Evolutionary conservation across 2,797 vertebrate genomes (phyloP), one percentile per base, ranked within the genome.

Genomic region (Podarcis lilfordi): DNA sequence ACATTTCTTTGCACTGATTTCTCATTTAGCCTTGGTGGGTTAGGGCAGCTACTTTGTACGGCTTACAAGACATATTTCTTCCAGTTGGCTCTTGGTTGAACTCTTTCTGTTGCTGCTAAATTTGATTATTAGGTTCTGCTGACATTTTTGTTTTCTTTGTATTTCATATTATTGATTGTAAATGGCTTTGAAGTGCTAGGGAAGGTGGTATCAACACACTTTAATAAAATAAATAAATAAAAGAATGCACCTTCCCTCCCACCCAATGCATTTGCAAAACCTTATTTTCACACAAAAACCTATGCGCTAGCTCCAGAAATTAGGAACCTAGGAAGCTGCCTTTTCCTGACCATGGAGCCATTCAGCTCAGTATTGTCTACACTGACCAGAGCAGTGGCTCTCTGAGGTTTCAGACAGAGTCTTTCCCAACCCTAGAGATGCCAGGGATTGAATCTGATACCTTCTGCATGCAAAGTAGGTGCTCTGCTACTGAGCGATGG

Each of bases 1-100:
- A 61, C 85, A 40, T 43, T 76, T 81, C 89, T 93, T 91, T 83
- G 8, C 59, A 13, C 4, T 6, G 0, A 17, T 15, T 74, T 92
- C 75, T 79, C 79, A 50, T 86, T 75, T 72, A 8, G 23, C 23
- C 10, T 69, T 25, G 17, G 7, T 50, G n/a, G 64, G 10, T n/a
- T 68, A 8, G 29, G 17, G 35, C n/a, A 78, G 7, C 2, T 71
- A 35, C 10, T 32, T 72, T 50, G 32, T 23, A 71, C 50, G 19
- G 66, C 29, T 27, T 80, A 35, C 82, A 83, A 82, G 21, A 35
- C 15, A 50, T 55, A 25, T 72, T 72, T 17, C 27, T 83, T 82
- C 29, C 32, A 13, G 29, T 4, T n/a, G 3, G 68, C 9, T 55
- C 50, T 50, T 71, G 40, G 29, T 50, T 72, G 43, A 83, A 45